Evolutionary conservation across 2,888 invertebrate species (phyloP).

Genomic region (Acronicta aceris): DNA sequence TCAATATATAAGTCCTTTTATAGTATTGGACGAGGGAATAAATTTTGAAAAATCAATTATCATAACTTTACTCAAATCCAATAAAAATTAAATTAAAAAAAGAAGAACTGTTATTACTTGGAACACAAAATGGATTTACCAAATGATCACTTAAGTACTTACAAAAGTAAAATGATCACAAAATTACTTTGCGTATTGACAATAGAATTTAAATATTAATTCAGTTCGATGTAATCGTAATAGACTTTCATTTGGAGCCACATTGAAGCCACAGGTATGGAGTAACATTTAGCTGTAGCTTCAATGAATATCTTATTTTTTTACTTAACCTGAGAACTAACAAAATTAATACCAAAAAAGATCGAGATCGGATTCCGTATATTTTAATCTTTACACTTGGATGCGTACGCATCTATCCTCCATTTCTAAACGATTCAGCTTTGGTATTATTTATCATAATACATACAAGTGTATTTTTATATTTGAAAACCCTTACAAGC

Average conservation of each 20-base stretch:
- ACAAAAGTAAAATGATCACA: not conserved
- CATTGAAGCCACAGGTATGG: too few species aligned
- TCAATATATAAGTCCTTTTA: too few species aligned
- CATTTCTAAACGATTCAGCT: too few species aligned
- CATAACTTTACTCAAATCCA: too few species aligned
- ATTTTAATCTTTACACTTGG: not conserved
- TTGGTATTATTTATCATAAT: too few species aligned
- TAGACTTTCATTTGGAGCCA: constrained; percentile 11
- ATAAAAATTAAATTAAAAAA: too few species aligned
- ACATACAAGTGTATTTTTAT: too few species aligned
- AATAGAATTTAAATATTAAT: constrained; percentile 22
- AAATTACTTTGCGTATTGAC: constrained; percentile 14
- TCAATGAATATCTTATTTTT: constrained; percentile 41
- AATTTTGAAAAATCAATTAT: too few species aligned
- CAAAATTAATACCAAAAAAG: constrained; percentile 27
- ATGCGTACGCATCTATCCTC: too few species aligned
- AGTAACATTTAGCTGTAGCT: constrained; percentile 32
- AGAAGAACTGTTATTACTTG: too few species aligned
- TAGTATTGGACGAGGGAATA: too few species aligned
- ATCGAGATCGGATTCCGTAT: constrained; percentile 20
- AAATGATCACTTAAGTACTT: not conserved
- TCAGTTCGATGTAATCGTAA: not conserved
- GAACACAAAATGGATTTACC: not conserved
- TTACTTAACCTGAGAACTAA: constrained; percentile 18
- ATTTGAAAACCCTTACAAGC: too few species aligned